Evolutionary conservation across 2,888 invertebrate genomes (phyloP).

Genomic region (Oasisia sp.): DNA sequence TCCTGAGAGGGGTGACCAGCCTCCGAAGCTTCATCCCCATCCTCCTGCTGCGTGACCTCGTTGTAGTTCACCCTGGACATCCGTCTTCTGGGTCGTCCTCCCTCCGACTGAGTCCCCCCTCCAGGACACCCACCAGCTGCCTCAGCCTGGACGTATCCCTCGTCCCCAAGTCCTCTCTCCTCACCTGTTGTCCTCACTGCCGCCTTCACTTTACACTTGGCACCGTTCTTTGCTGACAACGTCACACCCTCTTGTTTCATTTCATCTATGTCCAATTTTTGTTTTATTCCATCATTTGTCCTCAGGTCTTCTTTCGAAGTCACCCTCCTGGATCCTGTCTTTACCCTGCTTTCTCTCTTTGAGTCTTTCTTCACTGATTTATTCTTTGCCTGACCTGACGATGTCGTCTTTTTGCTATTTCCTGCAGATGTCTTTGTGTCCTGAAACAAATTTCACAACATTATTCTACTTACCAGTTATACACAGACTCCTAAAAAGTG

Average conservation of each 20-base stretch:
- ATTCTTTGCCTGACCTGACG: neutral
- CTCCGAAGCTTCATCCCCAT: neutral
- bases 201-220: slow-evolving; percentile 17
- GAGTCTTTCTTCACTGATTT: neutral
- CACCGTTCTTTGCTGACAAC: neutral
- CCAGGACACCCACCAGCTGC: neutral
- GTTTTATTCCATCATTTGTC: neutral
- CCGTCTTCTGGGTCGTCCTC: neutral
- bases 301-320: neutral
- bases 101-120: slow-evolving; percentile 17
- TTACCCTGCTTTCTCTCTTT: neutral
- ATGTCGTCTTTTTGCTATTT: neutral
- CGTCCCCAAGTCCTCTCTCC: neutral
- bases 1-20: neutral
- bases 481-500: too few species aligned
- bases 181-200: slow-evolving; percentile 3
- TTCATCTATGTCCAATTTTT: neutral
- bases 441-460: neutral
- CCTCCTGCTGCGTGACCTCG: slow-evolving; percentile 13
- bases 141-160: neutral
- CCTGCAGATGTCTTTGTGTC: neutral
- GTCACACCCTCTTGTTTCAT: neutral
- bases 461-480: too few species aligned
- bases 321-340: neutral
- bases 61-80: neutral